phyloP scores from a whole-genome alignment of 1,140 invertebrate genomes.

The Rhopalosiphum maidis region DNA sequence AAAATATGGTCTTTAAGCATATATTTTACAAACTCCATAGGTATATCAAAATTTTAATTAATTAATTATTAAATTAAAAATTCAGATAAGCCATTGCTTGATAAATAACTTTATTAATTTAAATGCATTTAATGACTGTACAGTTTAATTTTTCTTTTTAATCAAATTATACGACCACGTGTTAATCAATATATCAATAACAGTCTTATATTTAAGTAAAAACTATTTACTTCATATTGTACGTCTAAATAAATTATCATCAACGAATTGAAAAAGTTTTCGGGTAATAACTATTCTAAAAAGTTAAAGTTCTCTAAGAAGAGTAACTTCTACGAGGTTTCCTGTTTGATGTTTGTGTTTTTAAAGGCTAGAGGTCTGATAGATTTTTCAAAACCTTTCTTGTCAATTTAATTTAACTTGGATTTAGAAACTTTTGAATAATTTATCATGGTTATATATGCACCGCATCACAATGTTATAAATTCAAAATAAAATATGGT shows the following conservation, averaged over 20 bases:
- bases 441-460: slow-evolving; percentile 1
- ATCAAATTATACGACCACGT: too few species aligned
- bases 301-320: neutral
- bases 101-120: too few species aligned
- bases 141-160: too few species aligned
- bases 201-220: neutral
- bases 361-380: neutral
- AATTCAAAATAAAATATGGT: neutral
- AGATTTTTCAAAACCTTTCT: slow-evolving; percentile 3
- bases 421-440: slow-evolving; percentile 27
- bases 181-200: neutral
- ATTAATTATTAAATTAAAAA: too few species aligned
- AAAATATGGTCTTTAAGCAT: too few species aligned
- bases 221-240: neutral
- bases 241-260: slow-evolving; percentile 9
- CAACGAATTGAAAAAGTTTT: neutral
- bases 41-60: too few species aligned
- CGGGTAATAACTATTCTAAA: neutral
- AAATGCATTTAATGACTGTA: too few species aligned
- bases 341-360: slow-evolving; percentile 27
- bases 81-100: too few species aligned
- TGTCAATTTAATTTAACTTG: neutral
- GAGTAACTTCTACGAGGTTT: neutral
- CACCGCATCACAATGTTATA: neutral
- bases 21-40: too few species aligned